Percentiles rank a stretch among this genome's conserved stretches.
phyloP scores from a whole-genome alignment of 2,888 invertebrate genomes.

The Papilio elwesi region DNA sequence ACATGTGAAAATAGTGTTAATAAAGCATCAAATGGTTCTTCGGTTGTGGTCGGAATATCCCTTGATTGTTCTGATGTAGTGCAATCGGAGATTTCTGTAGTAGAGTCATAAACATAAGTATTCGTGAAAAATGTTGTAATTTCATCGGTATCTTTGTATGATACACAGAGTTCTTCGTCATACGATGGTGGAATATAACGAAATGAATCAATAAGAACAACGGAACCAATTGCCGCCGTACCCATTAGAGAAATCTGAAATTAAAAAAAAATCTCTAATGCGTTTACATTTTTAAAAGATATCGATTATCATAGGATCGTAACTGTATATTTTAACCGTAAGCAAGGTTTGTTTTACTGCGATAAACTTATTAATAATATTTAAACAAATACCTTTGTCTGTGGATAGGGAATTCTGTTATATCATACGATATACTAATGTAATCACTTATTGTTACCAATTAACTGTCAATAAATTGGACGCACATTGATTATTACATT shows the following conservation, averaged over 20 bases:
- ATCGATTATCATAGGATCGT: no score
- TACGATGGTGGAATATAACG: slow-evolving; percentile 45
- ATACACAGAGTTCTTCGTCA: slow-evolving; percentile 30
- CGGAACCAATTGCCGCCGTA: slow-evolving; percentile 36
- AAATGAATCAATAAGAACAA: slow-evolving; percentile 46
- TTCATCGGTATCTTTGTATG: slow-evolving; percentile 11
- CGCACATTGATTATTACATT: no score
- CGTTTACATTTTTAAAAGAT: background rate
- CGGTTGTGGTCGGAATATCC: slow-evolving; percentile 6
- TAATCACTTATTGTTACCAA: no score
- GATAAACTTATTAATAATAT: no score
- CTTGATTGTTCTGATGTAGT: slow-evolving; percentile 2
- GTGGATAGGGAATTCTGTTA: no score
- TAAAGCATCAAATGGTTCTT: background rate
- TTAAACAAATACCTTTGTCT: no score
- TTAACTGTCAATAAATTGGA: no score
- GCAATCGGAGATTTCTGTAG: background rate
- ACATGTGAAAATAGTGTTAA: background rate
- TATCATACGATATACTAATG: no score
- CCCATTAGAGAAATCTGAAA: slow-evolving; percentile 45
- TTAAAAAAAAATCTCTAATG: background rate
- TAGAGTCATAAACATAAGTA: background rate
- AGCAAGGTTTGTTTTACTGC: no score
- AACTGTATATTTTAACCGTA: no score
- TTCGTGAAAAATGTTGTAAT: background rate